Base-by-base conservation (phyloP, 2,888 invertebrate species). In the Ochropacha duplaris region DNA sequence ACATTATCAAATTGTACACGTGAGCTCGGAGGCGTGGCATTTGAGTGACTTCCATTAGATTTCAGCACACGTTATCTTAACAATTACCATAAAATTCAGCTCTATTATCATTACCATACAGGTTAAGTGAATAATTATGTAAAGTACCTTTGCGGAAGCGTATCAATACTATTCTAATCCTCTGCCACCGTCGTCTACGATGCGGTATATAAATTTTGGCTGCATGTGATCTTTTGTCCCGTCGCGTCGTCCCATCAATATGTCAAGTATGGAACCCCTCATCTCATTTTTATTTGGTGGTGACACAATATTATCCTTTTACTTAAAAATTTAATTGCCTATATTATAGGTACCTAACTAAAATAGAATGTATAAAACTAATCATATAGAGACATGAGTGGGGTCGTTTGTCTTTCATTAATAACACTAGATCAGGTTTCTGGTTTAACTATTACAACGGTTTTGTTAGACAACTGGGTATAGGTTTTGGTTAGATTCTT, bases 191-290 rank as follows among this genome's bases (percentile, higher is more conserved):
- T 55, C 54, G 49, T 39, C 57, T 60, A 49, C 57, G 80, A 76
- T 77, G 76, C 79, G 83, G 79, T 79, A 87, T 78, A 90, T 89
- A 87, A 88, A 89, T 89, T 79, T 82, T 84, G 66, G 71, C 69
- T 79, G 80, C 71, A 77, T 69, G 80, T 76, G 71, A 79, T 85
- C 84, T 85, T 91, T 90, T 92, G 91, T 92, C 82, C 89, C 83
- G 90, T 90, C 91, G 28, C 28, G 28, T 28, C 28, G 91, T 92
- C 83, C 89, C 83, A 90, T 90, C 91, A 91, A 91, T 91, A 88
- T 88, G 89, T 88, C 90, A 88, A 79, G 77, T 71, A 69, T 76
- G 78, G 76, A 73, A 66, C 77, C 76, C 72, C 79, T 78, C 74
- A 77, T 71, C 79, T 78, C 74, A 77, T 71, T 76, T 79, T 81